Evolutionary conservation across 1,140 invertebrate genomes (phyloP), one percentile per base, ranked within the genome.

Genomic region (Mesaphorura yosii): DNA sequence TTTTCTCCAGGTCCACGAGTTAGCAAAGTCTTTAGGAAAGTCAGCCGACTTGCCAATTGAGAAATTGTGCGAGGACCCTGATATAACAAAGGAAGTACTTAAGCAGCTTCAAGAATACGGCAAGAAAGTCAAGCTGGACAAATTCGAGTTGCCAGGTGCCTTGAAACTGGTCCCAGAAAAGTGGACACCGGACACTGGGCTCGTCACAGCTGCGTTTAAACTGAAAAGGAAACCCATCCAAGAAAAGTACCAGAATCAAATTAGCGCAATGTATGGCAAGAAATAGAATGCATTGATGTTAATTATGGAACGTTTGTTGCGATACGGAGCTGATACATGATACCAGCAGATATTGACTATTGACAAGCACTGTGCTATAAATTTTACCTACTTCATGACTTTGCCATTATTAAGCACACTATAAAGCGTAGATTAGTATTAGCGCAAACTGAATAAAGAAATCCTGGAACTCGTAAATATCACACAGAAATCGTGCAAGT

Each of bases 91-190:
- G 66, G 79, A 77, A 10, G 81, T 90, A 25, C 68, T 86, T 3
- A 74, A 80, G 62, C 81, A 86, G 67, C 68, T 94, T 19, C 75
- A 78, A 15, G 80, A 83, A 25, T 83, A 89, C 66, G 81, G 83
- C 12, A 80, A 78, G 27, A n/a, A 29, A n/a, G 20, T 57, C 4
- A 59, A 57, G 20, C 44, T 62, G 22, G 41, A 42, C 15, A 62
- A 62, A 34, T 57, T 26, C 34, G 60, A 62, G 48, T 57, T 57
- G 41, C 60, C 60, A 17, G 40, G 29, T 10, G 41, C 40, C 19
- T 51, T 62, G 25, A 38, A 48, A 26, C 34, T 62, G 19, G 40
- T 29, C 38, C 22, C 53, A 25, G 60, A 59, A 26, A 44, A 39
- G 2, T 62, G 60, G 60, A 51, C 55, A 40, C 60, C 60, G 3